Evolutionary conservation across 2,888 invertebrate genomes (phyloP).

Genomic region (Drosophila colorata): DNA sequence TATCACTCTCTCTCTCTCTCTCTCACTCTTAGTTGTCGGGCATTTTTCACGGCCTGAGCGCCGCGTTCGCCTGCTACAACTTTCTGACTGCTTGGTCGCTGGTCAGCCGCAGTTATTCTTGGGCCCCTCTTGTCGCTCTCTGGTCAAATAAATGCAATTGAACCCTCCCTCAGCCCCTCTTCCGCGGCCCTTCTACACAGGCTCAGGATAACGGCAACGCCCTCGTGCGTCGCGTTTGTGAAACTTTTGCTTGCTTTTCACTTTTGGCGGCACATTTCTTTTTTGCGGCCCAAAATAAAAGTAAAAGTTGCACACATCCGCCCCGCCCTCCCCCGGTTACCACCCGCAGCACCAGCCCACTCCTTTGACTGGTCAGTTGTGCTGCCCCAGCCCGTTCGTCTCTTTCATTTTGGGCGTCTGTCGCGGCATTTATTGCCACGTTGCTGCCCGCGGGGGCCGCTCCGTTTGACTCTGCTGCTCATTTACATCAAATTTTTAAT

Average conservation of each 20-base stretch:
- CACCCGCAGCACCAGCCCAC: conserved; percentile 1
- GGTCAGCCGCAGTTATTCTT: conserved; percentile 83
- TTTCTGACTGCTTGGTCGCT: conserved; percentile 84
- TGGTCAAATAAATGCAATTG: conserved; percentile 75
- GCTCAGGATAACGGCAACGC: conserved; percentile 29
- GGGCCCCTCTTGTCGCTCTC: conserved; percentile 44
- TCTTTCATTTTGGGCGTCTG: no score
- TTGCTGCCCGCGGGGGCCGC: conserved; percentile 53
- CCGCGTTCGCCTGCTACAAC: conserved; percentile 79
- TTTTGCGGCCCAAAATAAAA: conserved; percentile 72
- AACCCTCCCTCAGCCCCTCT: background rate
- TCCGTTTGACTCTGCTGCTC: conserved; percentile 69
- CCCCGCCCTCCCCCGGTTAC: background rate
- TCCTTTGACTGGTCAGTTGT: conserved; percentile 54
- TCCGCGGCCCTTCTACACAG: background rate
- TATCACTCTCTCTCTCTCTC: background rate
- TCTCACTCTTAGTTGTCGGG: conserved; percentile 20
- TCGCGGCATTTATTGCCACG: conserved; percentile 76
- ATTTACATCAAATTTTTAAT: conserved; percentile 78
- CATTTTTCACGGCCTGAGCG: conserved; percentile 60
- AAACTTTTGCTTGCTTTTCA: conserved; percentile 76
- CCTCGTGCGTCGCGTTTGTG: conserved; percentile 32
- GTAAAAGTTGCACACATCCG: conserved; percentile 63
- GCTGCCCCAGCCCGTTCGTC: conserved; percentile 20
- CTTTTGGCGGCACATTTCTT: conserved; percentile 72